Percentiles rank a stretch among this genome's conserved stretches.
These are phyloP conservation scores for Macaria notata DNA, from an alignment of 2,888 invertebrate genomes.

Conservation along the genomic window DNA sequence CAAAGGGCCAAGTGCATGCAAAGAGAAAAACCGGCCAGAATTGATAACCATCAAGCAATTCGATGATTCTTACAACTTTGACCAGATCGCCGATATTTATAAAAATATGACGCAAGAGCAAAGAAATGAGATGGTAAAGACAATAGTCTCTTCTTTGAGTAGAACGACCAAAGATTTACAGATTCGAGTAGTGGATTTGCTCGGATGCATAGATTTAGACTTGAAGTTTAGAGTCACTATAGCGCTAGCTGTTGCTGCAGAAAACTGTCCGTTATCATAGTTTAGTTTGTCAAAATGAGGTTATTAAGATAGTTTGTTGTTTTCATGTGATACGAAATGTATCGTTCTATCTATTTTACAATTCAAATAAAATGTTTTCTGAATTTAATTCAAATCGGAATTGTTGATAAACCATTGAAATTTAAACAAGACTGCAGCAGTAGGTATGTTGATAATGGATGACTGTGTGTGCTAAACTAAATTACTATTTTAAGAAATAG, in stretches of 20 bases:
- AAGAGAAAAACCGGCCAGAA: slow-evolving; percentile 75
- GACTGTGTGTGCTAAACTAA: too few relatives aligned
- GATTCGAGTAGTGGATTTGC: neutral
- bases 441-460: too few relatives aligned
- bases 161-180: neutral
- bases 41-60: slow-evolving; percentile 73
- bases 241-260: neutral
- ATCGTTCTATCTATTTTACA: too few relatives aligned
- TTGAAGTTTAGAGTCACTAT: neutral
- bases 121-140: slow-evolving; percentile 86
- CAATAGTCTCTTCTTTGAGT: slow-evolving; percentile 87
- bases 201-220: neutral
- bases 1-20: slow-evolving; percentile 86
- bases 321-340: too few relatives aligned
- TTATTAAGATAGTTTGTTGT: too few relatives aligned
- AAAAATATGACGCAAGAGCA: slow-evolving; percentile 88
- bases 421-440: too few relatives aligned
- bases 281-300: too few relatives aligned
- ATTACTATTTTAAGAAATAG: too few relatives aligned
- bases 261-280: neutral
- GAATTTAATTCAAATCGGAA: too few relatives aligned
- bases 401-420: too few relatives aligned
- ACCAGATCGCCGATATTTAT: slow-evolving; percentile 85
- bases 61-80: slow-evolving; percentile 82
- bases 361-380: too few relatives aligned